Base-by-base conservation (phyloP, 2,888 invertebrate genomes). In the Hypena proboscidalis region DNA sequence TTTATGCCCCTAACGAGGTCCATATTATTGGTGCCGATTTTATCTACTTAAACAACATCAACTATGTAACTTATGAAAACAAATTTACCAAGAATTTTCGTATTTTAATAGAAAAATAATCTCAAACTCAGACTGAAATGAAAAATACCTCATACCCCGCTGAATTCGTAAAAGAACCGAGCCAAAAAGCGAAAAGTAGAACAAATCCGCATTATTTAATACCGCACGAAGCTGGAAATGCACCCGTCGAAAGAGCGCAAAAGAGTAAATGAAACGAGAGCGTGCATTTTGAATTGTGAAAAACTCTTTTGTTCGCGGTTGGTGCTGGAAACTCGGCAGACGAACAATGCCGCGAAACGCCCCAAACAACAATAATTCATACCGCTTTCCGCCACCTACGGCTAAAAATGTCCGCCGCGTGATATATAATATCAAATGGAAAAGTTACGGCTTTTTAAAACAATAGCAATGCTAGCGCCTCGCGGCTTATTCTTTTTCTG, bases 351-450 rank as follows among this genome's bases (percentile, higher is more conserved):
- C 77, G 66, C 76, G 79, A 77, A 85, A 78, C 85, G 81, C 83
- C 86, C 84, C 87, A 80, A 87, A 90, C 89, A 90, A 89, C 87
- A 89, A 90, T 90, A 90, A 89, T 88, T 90, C 90, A 90, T 89
- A 84, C 85, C 85, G 85, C 77, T 88, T 90, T 82, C 90, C 89
- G 85, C 89, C 89, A 88, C 89, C 89, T 87, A 90, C 88, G 81
- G 89, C 87, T 90, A 90, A 90, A 90, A 90, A 87, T 90, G 90
- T 90, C 90, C 86, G 90, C 85, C 77, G 70, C 73, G 65, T 88
- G 85, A 90, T 90, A 85, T 90, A 90, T 89, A 86, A 85, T 83
- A 85, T 83, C 78, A 85, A 85, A 90, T 83, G 85, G 85, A 77
- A 85, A 85, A 90, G 87, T 88, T 85, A 88, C 83, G 76, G 80